Conservation (phyloP, 1,140 invertebrate species). For the Temnothorax longispinosus region DNA sequence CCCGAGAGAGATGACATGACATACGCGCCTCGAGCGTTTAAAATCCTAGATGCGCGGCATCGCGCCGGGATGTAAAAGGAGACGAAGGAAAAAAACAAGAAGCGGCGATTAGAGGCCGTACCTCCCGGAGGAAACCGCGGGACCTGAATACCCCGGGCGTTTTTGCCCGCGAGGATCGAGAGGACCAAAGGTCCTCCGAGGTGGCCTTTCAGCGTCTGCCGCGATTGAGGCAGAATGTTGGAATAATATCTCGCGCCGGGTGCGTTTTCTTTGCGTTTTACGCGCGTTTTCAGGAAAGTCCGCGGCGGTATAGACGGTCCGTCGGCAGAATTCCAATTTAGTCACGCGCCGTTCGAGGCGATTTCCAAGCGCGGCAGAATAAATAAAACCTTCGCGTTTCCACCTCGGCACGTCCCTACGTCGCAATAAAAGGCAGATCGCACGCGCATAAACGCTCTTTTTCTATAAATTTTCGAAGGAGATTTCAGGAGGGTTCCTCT, state of each 20-base stretch:
- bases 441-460: neutral
- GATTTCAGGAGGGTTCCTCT: neutral
- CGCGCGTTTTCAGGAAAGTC: neutral
- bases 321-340: slow-evolving; percentile 45
- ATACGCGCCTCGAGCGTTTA: neutral
- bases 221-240: slow-evolving; percentile 30
- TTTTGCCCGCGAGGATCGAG: neutral
- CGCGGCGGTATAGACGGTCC: neutral
- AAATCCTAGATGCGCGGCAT: neutral
- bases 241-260: slow-evolving; percentile 30
- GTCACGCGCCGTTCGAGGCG: neutral
- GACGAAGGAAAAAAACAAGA: neutral
- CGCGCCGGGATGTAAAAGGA: neutral
- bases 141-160: slow-evolving; percentile 7
- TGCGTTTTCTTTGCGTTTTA: neutral
- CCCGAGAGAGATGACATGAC: slow-evolving; percentile 15
- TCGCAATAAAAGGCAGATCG: neutral
- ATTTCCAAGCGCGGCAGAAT: neutral
- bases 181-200: slow-evolving; percentile 11
- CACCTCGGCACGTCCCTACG: neutral
- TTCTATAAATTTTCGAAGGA: neutral
- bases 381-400: neutral
- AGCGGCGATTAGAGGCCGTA: neutral
- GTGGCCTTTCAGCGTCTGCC: neutral
- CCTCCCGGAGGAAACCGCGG: neutral